These are phyloP conservation scores for Pegea sp. DNA, from an alignment of 23 tunicate species.

Conservation along the genomic window DNA sequence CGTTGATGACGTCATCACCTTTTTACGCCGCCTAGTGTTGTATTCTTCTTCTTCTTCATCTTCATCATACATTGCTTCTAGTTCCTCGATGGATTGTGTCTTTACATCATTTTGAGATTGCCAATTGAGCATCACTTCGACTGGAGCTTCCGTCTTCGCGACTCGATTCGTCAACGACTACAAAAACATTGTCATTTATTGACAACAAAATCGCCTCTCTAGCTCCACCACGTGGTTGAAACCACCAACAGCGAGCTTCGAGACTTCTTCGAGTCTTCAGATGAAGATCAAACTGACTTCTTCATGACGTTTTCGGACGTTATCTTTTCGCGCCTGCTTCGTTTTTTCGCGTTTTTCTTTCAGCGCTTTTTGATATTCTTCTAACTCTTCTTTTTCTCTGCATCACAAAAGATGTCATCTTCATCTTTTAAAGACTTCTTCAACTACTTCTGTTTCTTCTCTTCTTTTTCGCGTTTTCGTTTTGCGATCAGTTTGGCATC, in stretches of 20 bases:
- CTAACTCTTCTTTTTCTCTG: constrained; percentile 22
- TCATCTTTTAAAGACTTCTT: constrained; percentile 19
- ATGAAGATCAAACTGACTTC: constrained; percentile 6
- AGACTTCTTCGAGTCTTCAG: not conserved
- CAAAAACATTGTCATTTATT: too few relatives aligned
- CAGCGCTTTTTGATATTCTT: constrained; percentile 8
- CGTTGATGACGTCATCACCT: not conserved
- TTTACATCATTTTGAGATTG: constrained; percentile 9
- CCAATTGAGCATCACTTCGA: too few relatives aligned
- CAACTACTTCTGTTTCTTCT: constrained; percentile 21
- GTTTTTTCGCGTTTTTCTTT: constrained; percentile 25
- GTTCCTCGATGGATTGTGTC: constrained; percentile 22
- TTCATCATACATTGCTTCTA: constrained; percentile 75
- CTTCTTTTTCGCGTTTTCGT: constrained; percentile 28
- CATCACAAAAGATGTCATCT: constrained; percentile 7
- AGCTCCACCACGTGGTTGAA: too few relatives aligned
- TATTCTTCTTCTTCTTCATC: constrained; percentile 10
- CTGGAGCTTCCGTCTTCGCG: too few relatives aligned
- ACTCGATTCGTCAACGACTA: too few relatives aligned
- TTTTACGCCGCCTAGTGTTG: not conserved
- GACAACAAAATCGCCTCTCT: too few relatives aligned
- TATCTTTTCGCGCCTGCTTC: constrained; percentile 28
- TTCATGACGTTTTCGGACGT: constrained; percentile 20
- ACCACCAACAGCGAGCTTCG: not conserved
- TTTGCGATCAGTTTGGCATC: constrained; percentile 1